Conservation (phyloP, 2,888 invertebrate species). For the Acleris cristana region DNA sequence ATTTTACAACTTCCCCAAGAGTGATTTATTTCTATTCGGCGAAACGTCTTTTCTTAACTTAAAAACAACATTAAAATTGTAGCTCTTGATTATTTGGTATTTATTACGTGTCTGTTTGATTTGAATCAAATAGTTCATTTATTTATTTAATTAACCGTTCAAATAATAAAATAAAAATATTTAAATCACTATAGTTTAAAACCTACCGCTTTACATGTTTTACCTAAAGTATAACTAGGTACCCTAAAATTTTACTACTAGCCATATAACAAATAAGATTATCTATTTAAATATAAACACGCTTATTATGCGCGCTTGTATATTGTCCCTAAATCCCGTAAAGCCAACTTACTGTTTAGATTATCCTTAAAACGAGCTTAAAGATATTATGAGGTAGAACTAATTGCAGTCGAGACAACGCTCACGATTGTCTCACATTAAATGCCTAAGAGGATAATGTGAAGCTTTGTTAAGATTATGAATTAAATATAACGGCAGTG, state of each 20-base stretch:
- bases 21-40: slow-evolving; percentile 70
- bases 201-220: too few relatives aligned
- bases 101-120: slow-evolving; percentile 52
- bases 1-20: slow-evolving; percentile 65
- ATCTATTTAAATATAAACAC: not conserved
- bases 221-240: too few relatives aligned
- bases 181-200: too few relatives aligned
- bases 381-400: slow-evolving; percentile 17
- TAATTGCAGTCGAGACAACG: slow-evolving; percentile 17
- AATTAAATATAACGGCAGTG: not conserved
- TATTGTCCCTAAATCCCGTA: slow-evolving; percentile 11
- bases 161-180: too few relatives aligned
- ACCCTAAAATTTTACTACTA: not conserved
- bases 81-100: slow-evolving; percentile 62
- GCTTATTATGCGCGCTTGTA: not conserved
- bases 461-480: slow-evolving; percentile 1
- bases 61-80: slow-evolving; percentile 61
- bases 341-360: slow-evolving; percentile 18
- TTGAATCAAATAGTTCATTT: slow-evolving; percentile 47
- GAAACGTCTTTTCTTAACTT: slow-evolving; percentile 63
- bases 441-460: not conserved
- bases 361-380: slow-evolving; percentile 21
- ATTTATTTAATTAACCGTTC: too few relatives aligned
- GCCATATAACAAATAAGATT: not conserved
- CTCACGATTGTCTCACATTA: not conserved